These are phyloP conservation scores for Oceanites oceanicus DNA, from an alignment of 2,113 vertebrate genomes.

Conservation along the genomic window DNA sequence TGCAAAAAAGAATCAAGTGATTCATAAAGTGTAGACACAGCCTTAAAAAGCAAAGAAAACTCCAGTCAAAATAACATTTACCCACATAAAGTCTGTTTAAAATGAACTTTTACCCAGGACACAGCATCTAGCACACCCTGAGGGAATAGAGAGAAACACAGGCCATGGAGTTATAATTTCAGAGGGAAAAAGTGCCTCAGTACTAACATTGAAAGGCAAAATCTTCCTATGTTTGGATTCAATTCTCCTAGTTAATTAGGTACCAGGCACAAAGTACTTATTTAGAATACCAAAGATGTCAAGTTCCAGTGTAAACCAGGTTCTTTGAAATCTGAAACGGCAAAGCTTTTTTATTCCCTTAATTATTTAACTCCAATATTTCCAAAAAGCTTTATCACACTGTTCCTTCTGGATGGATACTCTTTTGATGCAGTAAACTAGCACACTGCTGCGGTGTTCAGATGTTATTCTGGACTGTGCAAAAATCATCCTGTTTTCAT, in stretches of 20 bases:
- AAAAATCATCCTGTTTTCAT: neutral
- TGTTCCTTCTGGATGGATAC: neutral
- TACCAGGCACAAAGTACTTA: neutral
- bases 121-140: neutral
- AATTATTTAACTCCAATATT: neutral
- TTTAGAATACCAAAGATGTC: neutral
- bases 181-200: neutral
- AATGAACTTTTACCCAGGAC: neutral
- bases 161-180: neutral
- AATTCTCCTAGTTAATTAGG: neutral
- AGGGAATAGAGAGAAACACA: neutral
- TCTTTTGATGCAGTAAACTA: neutral
- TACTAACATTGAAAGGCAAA: neutral
- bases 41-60: conserved; percentile 54
- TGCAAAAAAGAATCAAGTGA: conserved; percentile 17
- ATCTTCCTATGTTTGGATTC: neutral
- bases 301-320: neutral
- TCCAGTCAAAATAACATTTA: neutral
- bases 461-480: neutral
- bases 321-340: neutral
- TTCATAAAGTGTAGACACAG: conserved; percentile 58
- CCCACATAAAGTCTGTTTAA: neutral
- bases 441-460: neutral
- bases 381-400: neutral
- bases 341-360: neutral